phyloP scores from a whole-genome alignment of 2,797 vertebrate species.

The Semaprochilodus insignis region DNA sequence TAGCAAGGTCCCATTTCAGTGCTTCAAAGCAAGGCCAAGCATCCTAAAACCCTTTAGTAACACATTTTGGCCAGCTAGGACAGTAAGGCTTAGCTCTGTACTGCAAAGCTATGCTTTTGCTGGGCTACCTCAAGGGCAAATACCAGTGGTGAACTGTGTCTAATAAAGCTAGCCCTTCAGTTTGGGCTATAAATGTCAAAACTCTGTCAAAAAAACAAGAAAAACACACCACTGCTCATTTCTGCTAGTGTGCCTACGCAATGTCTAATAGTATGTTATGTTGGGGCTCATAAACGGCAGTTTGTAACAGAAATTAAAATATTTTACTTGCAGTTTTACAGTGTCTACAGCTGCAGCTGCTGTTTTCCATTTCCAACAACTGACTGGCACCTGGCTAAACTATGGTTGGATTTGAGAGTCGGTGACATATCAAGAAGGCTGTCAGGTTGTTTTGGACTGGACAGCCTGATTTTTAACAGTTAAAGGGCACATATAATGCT shows the following conservation, averaged over 20 bases:
- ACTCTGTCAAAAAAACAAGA: background rate
- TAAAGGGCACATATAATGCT: no score
- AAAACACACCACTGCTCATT: background rate
- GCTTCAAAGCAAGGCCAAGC: background rate
- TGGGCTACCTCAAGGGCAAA: constrained; percentile 29
- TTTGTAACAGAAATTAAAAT: background rate
- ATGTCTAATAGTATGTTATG: no score
- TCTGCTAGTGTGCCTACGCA: background rate
- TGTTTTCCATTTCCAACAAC: background rate
- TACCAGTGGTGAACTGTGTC: background rate
- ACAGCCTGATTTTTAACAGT: no score
- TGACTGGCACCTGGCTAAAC: background rate
- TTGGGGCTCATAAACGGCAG: no score
- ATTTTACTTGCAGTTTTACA: background rate
- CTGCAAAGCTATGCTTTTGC: background rate
- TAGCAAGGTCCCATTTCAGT: constrained; percentile 9
- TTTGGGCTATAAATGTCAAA: background rate
- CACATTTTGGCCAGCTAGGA: constrained; percentile 16
- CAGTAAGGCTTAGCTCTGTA: constrained; percentile 12
- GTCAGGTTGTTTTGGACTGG: no score
- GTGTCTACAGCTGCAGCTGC: background rate
- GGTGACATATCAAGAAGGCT: no score
- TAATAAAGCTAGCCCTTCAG: background rate
- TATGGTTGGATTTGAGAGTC: no score
- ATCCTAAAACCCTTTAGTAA: constrained; percentile 24